Percentiles rank a stretch among this genome's conserved stretches.
Evolutionary conservation across 2,113 vertebrate species (phyloP).

Genomic region (Quiscalus mexicanus): DNA sequence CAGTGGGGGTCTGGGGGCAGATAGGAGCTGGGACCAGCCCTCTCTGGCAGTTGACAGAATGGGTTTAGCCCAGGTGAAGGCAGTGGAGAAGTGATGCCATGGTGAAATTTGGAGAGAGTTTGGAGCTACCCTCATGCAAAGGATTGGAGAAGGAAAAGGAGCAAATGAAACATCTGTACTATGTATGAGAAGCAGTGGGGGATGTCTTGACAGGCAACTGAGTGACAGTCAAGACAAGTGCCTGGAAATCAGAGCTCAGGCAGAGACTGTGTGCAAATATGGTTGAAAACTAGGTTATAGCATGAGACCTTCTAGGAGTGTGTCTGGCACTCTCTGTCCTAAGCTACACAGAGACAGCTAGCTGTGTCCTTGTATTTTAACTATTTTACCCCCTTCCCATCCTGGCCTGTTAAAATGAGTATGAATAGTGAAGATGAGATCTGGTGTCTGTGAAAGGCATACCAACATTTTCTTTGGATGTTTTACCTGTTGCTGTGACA

Average conservation of each 20-base stretch:
- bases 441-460: background rate
- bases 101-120: background rate
- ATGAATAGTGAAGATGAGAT: background rate
- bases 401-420: background rate
- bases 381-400: background rate
- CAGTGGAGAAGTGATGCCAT: background rate
- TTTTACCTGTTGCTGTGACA: slow-evolving; percentile 25
- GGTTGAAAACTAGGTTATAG: background rate
- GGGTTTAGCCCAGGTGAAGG: background rate
- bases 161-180: background rate
- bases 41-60: background rate
- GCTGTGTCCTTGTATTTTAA: background rate
- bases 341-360: background rate
- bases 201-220: background rate
- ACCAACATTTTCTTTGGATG: background rate
- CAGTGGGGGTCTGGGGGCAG: rapidly evolving
- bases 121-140: background rate
- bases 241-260: background rate
- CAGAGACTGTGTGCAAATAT: background rate
- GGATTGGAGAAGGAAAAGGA: background rate
- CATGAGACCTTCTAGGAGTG: background rate
- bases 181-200: background rate
- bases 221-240: background rate
- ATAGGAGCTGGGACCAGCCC: rapidly evolving
- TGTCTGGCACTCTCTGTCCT: background rate